Evolutionary conservation across 2,888 invertebrate species (phyloP), one percentile per base, ranked within the genome.

Genomic region (Andrena fulva): DNA sequence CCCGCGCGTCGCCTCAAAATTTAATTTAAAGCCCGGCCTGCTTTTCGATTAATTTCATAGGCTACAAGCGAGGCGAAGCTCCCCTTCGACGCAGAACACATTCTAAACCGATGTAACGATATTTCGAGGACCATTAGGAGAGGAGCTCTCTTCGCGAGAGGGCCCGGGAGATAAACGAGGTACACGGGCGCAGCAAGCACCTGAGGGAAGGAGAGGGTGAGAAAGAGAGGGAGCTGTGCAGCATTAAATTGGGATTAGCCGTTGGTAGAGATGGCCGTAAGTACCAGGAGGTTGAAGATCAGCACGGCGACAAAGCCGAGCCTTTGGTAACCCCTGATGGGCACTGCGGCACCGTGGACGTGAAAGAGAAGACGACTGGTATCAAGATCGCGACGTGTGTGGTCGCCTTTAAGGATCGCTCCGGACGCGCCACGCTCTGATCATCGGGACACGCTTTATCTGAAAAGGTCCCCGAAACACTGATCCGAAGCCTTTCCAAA

Each of bases 341-440:
- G 66, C 85, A 77, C 60, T 66, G 85, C 85, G 85, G 82, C 83
- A 84, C 84, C 76, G 69, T 69, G 54, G 50, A 84, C 84, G 83
- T 84, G 84, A 84, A 84, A 84, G 83, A 76, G 85, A 85, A 76
- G 80, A 85, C 84, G 80, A 82, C 80, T 76, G 75, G 84, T 86
- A 90, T 87, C 85, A 87, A 87, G 89, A 90, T 90, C 85, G 84
- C 91, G 86, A 90, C 89, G 91, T 90, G 91, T 91, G 91, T 91
- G 91, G 91, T 88, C 91, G 86, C 67, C 84, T 88, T 84, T 89
- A 85, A 85, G 89, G 84, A 90, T 78, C 86, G 76, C 81, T 83
- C 77, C 78, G 80, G 83, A 82, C 78, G 82, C 85, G 78, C 74
- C 76, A 78, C 79, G 59, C 69, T 8, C 76, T 52, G 82, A 85